Conservation (phyloP, 2,113 vertebrate species). For the Oryzias javanicus region DNA sequence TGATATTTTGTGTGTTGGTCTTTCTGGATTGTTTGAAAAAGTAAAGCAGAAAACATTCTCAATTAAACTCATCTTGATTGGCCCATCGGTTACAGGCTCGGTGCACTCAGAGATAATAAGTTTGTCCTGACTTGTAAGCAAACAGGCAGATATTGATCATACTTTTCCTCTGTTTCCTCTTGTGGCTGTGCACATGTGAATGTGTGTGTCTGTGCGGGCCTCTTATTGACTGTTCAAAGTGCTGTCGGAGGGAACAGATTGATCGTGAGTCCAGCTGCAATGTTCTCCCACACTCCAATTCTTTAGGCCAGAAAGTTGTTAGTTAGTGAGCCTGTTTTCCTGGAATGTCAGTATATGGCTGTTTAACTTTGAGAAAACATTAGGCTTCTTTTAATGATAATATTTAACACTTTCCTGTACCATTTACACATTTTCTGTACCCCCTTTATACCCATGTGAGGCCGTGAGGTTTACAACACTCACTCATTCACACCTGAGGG, state of each 20-base stretch:
- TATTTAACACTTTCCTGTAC: slow-evolving; percentile 24
- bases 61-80: slow-evolving; percentile 20
- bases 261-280: slow-evolving; percentile 36
- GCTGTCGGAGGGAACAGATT: slow-evolving; percentile 44
- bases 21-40: not conserved
- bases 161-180: slow-evolving; percentile 16
- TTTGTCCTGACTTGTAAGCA: slow-evolving; percentile 28
- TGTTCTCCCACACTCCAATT: slow-evolving; percentile 6
- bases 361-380: slow-evolving; percentile 34
- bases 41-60: not conserved
- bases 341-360: not conserved
- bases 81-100: slow-evolving; percentile 18
- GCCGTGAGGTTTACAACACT: no score
- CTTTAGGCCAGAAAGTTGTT: slow-evolving; percentile 10
- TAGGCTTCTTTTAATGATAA: slow-evolving; percentile 41
- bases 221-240: slow-evolving; percentile 41
- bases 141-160: slow-evolving; percentile 50
- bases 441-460: not conserved
- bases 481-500: no score
- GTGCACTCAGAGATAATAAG: slow-evolving; percentile 13
- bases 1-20: not conserved
- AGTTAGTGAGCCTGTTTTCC: not conserved
- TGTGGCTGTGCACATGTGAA: not conserved
- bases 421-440: slow-evolving; percentile 27
- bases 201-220: not conserved